Evolutionary conservation across 2,888 invertebrate genomes (phyloP).

Genomic region (Ophion costatus): DNA sequence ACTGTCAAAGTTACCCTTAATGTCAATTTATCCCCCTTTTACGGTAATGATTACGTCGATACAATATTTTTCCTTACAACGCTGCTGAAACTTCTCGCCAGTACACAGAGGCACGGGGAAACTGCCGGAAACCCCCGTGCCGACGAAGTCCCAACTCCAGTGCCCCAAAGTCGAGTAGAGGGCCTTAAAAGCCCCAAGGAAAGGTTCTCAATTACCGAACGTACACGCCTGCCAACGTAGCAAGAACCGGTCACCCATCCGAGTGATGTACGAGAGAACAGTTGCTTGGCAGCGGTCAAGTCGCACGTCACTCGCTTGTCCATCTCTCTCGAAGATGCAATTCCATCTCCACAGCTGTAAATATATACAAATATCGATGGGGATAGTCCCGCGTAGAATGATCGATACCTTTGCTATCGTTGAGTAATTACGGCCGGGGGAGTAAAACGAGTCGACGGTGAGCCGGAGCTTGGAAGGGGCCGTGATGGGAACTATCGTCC

Average conservation of each 20-base stretch:
- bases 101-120: not conserved
- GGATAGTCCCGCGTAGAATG: conserved; percentile 68
- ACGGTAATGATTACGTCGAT: too few species aligned
- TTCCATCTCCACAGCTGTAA: not conserved
- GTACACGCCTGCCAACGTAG: not conserved
- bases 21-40: too few species aligned
- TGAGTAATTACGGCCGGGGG: conserved; percentile 76
- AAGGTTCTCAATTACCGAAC: too few species aligned
- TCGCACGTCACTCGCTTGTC: too few species aligned
- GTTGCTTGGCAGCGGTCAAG: too few species aligned
- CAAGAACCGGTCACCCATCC: not conserved
- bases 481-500: conserved; percentile 22
- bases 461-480: conserved; percentile 10
- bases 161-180: not conserved
- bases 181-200: too few species aligned
- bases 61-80: too few species aligned
- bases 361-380: conserved; percentile 47
- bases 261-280: not conserved
- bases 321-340: not conserved
- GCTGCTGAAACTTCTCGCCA: too few species aligned
- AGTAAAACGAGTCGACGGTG: conserved; percentile 39
- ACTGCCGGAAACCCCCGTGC: not conserved
- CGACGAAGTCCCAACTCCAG: not conserved
- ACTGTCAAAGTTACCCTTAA: too few species aligned
- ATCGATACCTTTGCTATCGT: conserved; percentile 77